Percentiles rank a stretch among this genome's conserved stretches.
Conservation (phyloP, 2,113 vertebrate genomes). For the Albula glossodonta region DNA sequence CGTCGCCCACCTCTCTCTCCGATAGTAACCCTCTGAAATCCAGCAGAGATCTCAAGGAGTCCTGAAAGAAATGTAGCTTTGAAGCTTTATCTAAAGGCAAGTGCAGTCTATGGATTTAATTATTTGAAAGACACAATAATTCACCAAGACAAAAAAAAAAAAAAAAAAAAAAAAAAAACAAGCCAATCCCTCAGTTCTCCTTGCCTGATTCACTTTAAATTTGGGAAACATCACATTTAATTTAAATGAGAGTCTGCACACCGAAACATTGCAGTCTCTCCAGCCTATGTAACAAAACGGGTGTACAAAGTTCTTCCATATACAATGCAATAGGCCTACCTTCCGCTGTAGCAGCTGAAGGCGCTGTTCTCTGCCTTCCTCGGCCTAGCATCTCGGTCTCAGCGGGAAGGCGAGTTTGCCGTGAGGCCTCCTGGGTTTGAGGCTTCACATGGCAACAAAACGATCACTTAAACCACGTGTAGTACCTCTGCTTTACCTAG, state of each 20-base stretch:
- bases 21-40: conserved; percentile 83
- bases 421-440: not conserved
- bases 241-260: too few species aligned
- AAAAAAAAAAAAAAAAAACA: too few species aligned
- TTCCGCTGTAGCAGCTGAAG: not conserved
- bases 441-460: not conserved
- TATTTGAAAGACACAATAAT: too few species aligned
- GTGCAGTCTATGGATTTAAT: too few species aligned
- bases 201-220: too few species aligned
- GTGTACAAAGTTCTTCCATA: not conserved
- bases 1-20: conserved; percentile 83
- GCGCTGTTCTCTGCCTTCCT: not conserved
- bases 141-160: too few species aligned
- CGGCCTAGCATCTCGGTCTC: conserved; percentile 12
- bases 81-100: too few species aligned
- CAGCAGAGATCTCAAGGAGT: conserved; percentile 78
- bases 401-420: not conserved
- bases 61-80: conserved; percentile 32
- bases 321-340: not conserved
- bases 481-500: not conserved
- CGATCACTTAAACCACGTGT: too few species aligned
- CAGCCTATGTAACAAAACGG: not conserved
- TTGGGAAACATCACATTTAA: too few species aligned
- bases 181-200: too few species aligned
- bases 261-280: too few species aligned